Evolutionary conservation across 1,140 invertebrate species (phyloP).

Genomic region (Tachypleus tridentatus): DNA sequence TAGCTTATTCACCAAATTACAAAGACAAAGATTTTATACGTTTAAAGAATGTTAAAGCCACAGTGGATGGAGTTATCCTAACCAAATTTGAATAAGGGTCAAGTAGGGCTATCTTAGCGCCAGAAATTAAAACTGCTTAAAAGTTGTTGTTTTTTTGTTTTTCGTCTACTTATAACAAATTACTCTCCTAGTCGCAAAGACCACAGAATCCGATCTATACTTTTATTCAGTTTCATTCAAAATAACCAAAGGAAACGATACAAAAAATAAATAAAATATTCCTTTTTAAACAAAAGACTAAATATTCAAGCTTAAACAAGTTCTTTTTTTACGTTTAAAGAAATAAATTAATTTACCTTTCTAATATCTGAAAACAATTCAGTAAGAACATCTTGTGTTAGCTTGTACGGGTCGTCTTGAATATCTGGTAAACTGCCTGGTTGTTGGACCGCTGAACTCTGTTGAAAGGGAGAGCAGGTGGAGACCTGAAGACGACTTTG

Average conservation of each 20-base stretch:
- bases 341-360: slow-evolving; percentile 47
- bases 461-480: not conserved
- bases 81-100: too few species aligned
- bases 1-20: too few species aligned
- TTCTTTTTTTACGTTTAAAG: slow-evolving; percentile 3
- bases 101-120: too few species aligned
- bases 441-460: slow-evolving; percentile 6
- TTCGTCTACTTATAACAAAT: not conserved
- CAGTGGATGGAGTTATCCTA: too few species aligned
- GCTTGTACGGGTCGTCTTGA: slow-evolving; percentile 56
- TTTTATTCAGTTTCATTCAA: not conserved
- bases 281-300: not conserved
- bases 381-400: slow-evolving; percentile 70
- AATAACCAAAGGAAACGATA: not conserved
- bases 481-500: not conserved
- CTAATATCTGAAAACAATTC: slow-evolving; percentile 66
- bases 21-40: too few species aligned
- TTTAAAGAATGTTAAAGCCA: too few species aligned
- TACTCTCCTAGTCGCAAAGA: not conserved
- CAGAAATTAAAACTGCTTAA: too few species aligned
- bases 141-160: too few species aligned
- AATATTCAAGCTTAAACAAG: not conserved
- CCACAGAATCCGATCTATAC: not conserved
- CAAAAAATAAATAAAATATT: too few species aligned
- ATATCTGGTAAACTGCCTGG: slow-evolving; percentile 4